Evolutionary conservation across 1,140 invertebrate genomes (phyloP).

Genomic region (Saxidomus purpurata): DNA sequence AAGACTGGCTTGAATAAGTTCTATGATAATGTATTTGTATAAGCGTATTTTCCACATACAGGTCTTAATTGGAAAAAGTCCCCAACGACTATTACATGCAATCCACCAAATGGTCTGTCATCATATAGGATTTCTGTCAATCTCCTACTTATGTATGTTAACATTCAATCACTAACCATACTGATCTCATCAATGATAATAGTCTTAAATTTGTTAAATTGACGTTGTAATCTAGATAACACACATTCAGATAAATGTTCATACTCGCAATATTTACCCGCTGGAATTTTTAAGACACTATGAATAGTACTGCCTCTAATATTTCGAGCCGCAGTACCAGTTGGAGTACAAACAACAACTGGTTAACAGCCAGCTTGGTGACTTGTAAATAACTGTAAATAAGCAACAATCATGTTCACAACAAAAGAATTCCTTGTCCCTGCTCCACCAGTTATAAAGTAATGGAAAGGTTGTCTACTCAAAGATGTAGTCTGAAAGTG

Average conservation of each 20-base stretch:
- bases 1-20: slow-evolving; percentile 65
- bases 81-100: slow-evolving; percentile 61
- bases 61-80: slow-evolving; percentile 65
- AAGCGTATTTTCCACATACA: slow-evolving; percentile 25
- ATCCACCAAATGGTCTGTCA: slow-evolving; percentile 57
- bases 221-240: slow-evolving; percentile 16
- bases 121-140: slow-evolving; percentile 59
- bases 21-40: slow-evolving; percentile 58
- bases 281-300: slow-evolving; percentile 50
- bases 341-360: slow-evolving; percentile 64
- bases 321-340: slow-evolving; percentile 62
- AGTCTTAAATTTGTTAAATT: slow-evolving; percentile 19
- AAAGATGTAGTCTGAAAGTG: no score
- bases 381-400: slow-evolving; percentile 45
- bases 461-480: no score
- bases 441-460: slow-evolving; percentile 64
- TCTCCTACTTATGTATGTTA: slow-evolving; percentile 48
- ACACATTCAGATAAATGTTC: slow-evolving; percentile 11
- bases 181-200: slow-evolving; percentile 52
- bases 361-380: background rate
- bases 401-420: slow-evolving; percentile 37
- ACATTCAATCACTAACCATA: slow-evolving; percentile 38
- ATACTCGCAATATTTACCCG: background rate
- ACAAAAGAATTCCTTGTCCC: slow-evolving; percentile 59
- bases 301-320: slow-evolving; percentile 50